phyloP scores from a whole-genome alignment of 2,888 invertebrate species.

The Adineta ricciae region DNA sequence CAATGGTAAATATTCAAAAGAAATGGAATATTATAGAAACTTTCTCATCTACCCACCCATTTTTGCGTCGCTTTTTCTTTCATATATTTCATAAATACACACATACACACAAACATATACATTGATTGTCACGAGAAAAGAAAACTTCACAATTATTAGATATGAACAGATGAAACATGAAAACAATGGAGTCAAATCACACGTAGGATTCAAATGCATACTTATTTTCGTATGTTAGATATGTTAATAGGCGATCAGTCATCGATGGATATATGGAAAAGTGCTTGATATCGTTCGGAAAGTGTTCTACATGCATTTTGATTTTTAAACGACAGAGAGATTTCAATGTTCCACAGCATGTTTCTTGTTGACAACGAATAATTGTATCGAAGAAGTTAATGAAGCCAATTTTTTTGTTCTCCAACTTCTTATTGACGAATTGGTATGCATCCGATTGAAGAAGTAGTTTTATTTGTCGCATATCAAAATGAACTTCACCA shows the following conservation, averaged over 20 bases:
- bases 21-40: too few relatives aligned
- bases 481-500: neutral
- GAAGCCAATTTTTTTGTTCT: conserved; percentile 7
- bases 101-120: neutral
- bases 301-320: conserved; percentile 8
- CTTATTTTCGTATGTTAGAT: conserved; percentile 12
- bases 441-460: neutral
- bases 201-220: neutral
- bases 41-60: too few relatives aligned
- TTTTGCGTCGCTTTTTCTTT: too few relatives aligned
- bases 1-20: too few relatives aligned
- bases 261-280: neutral
- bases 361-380: neutral
- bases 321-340: neutral
- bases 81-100: neutral
- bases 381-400: neutral
- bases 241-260: neutral
- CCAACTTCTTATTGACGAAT: conserved; percentile 16
- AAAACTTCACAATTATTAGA: neutral
- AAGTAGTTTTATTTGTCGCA: neutral
- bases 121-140: neutral
- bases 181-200: neutral
- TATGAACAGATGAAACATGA: neutral
- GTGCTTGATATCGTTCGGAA: conserved; percentile 12
- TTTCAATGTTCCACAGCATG: neutral